These are phyloP conservation scores for Caradrina clavipalpis DNA, from an alignment of 2,888 invertebrate genomes.

Conservation along the genomic window DNA sequence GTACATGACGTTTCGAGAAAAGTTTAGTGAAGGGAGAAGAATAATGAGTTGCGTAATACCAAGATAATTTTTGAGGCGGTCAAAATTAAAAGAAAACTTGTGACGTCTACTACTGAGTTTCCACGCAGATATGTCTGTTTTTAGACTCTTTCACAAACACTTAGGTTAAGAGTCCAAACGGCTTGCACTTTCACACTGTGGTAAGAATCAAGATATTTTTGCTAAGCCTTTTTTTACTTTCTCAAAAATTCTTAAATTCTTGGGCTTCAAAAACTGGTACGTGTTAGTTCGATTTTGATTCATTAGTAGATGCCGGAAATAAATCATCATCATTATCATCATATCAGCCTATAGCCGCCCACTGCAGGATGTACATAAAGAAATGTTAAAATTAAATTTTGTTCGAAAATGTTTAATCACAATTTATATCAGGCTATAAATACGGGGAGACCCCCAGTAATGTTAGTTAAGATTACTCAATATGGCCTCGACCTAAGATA, in stretches of 20 bases:
- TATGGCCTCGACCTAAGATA: slow-evolving; percentile 29
- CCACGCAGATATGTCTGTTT: neutral
- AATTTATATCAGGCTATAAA: neutral
- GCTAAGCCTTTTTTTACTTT: neutral
- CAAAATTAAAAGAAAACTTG: neutral
- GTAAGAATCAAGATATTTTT: neutral
- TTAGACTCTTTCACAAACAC: neutral
- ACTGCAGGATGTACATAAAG: neutral
- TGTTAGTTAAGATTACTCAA: slow-evolving; percentile 22
- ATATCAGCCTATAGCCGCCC: too few relatives aligned
- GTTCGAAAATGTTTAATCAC: too few relatives aligned
- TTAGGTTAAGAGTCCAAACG: neutral
- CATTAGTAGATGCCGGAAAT: too few relatives aligned
- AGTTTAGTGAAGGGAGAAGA: neutral
- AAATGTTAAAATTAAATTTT: neutral
- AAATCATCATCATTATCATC: too few relatives aligned
- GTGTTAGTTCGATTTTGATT: too few relatives aligned
- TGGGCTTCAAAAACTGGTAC: too few relatives aligned
- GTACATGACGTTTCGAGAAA: neutral
- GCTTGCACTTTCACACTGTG: slow-evolving; percentile 1
- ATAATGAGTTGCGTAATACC: neutral
- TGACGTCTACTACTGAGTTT: too few relatives aligned
- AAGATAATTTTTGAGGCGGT: neutral
- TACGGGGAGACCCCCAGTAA: neutral
- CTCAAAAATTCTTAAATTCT: neutral